These are phyloP conservation scores for Napeogenes sylphis DNA, from an alignment of 2,888 invertebrate species.

Conservation along the genomic window DNA sequence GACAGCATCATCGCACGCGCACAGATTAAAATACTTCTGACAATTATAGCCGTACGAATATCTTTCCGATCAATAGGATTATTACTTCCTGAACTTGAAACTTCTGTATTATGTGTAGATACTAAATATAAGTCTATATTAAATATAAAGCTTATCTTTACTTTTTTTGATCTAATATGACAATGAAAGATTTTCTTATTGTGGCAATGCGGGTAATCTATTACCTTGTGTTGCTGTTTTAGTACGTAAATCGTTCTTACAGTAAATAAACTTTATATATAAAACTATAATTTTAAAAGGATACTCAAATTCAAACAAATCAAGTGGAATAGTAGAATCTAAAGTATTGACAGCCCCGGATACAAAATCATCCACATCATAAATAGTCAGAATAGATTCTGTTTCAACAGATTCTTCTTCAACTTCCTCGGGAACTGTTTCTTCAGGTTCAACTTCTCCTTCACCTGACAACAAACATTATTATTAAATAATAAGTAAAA, in stretches of 20 bases:
- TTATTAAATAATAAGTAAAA: too few species aligned
- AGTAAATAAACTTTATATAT: too few species aligned
- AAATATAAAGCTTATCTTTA: too few species aligned
- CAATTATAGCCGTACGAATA: conserved; percentile 93
- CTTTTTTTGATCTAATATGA: too few species aligned
- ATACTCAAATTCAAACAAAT: conserved; percentile 83
- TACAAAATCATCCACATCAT: conserved; percentile 74
- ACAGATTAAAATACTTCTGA: conserved; percentile 86
- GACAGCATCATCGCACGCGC: conserved; percentile 84
- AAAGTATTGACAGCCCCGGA: conserved; percentile 75
- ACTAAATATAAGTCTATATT: too few species aligned
- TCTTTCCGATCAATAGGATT: conserved; percentile 63
- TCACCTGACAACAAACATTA: conserved; percentile 23
- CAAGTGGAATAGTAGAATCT: conserved; percentile 73
- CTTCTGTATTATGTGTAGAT: too few species aligned
- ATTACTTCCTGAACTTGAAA: not conserved
- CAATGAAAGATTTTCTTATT: too few species aligned
- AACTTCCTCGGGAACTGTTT: conserved; percentile 29
- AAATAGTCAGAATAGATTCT: conserved; percentile 63
- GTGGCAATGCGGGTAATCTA: too few species aligned
- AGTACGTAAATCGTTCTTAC: too few species aligned
- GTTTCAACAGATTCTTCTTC: conserved; percentile 52
- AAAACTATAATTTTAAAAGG: conserved; percentile 55
- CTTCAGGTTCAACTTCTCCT: conserved; percentile 36
- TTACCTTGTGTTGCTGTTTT: too few species aligned